Evolutionary conservation across 2,888 invertebrate species (phyloP).

Genomic region (Congeria kusceri): DNA sequence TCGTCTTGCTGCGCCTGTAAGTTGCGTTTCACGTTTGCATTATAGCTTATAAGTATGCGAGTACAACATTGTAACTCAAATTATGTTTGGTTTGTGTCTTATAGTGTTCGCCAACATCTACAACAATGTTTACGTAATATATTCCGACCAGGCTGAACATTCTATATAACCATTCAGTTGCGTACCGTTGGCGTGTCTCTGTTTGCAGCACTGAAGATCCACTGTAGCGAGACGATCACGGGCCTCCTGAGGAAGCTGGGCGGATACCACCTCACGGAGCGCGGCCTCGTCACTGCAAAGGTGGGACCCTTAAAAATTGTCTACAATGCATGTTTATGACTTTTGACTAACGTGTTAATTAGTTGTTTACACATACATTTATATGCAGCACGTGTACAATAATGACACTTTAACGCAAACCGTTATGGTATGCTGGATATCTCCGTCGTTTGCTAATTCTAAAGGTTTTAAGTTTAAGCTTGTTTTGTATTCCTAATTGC

Average conservation of each 20-base stretch:
- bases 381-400: no score
- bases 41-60: not conserved
- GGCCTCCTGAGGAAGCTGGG: conserved; percentile 76
- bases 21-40: not conserved
- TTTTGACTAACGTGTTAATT: no score
- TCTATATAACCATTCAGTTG: not conserved
- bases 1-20: no score
- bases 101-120: no score
- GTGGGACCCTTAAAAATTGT: conserved; percentile 67
- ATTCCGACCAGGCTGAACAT: no score
- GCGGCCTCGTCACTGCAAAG: conserved; percentile 86
- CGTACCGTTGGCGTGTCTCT: not conserved
- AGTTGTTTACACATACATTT: no score
- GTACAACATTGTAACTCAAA: not conserved
- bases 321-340: not conserved
- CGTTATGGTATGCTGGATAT: no score
- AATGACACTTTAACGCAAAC: no score
- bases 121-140: no score
- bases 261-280: conserved; percentile 84
- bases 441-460: not conserved
- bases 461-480: no score
- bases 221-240: conserved; percentile 81
- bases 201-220: conserved; percentile 84
- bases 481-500: no score
- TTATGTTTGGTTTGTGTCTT: not conserved